Percentiles rank a stretch among this genome's conserved stretches.
These are phyloP conservation scores for Taeniopygia guttata DNA, from an alignment of 2,797 vertebrate species.

Conservation along the genomic window DNA sequence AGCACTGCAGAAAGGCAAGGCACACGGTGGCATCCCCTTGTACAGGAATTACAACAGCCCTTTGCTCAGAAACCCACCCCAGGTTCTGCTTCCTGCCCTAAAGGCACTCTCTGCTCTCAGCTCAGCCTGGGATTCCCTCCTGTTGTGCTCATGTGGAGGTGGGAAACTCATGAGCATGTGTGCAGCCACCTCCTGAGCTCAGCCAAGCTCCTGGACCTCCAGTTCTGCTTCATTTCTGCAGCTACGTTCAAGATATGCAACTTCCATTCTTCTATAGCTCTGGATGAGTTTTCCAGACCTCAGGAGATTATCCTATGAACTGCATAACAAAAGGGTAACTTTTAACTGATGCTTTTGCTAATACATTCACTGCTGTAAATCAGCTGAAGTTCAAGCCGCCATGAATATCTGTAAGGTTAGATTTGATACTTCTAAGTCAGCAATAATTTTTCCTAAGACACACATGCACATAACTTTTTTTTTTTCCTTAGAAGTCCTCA, in stretches of 20 bases:
- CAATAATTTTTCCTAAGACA: not conserved
- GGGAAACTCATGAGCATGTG: not conserved
- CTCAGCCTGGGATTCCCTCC: not conserved
- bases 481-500: not conserved
- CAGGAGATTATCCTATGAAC: not conserved
- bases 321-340: not conserved
- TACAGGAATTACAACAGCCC: not conserved
- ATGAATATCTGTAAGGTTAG: not conserved
- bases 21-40: accelerated
- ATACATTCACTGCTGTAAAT: not conserved
- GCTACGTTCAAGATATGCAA: not conserved
- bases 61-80: not conserved
- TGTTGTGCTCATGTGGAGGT: accelerated
- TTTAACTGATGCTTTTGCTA: not conserved
- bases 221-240: not conserved
- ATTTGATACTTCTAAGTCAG: not conserved
- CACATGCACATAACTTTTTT: not conserved
- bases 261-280: not conserved
- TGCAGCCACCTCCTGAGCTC: not conserved
- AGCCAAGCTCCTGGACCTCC: not conserved
- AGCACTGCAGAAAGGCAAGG: not conserved
- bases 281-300: not conserved
- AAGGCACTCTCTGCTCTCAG: not conserved
- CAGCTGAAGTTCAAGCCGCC: not conserved
- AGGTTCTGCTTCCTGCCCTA: not conserved